A percentile compares a stretch with the other conserved stretches of the same genome.
Conservation (phyloP, 2,797 vertebrate species). For the Microctenopoma lineatum region DNA sequence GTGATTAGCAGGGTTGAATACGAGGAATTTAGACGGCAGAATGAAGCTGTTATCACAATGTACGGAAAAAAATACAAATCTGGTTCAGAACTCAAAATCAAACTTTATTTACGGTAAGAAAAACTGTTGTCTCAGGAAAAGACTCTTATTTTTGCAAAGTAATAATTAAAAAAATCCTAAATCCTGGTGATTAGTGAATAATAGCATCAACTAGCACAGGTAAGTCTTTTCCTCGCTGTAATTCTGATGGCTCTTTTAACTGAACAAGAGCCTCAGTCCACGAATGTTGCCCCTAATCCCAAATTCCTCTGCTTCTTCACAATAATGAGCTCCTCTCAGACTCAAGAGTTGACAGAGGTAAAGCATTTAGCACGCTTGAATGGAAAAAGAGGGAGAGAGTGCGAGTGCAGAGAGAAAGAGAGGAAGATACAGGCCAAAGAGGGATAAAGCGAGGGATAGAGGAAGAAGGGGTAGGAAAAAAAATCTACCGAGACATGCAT, state of each 20-base stretch:
- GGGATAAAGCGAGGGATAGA: slow-evolving; percentile 54
- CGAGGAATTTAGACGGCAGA: neutral
- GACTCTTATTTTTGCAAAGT: slow-evolving; percentile 1
- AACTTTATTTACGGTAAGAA: neutral
- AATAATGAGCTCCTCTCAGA: slow-evolving; percentile 77
- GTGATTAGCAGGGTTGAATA: slow-evolving; percentile 8
- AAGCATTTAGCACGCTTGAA: slow-evolving; percentile 75
- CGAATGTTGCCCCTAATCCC: slow-evolving; percentile 77
- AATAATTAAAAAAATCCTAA: slow-evolving; percentile 16
- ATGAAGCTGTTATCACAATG: neutral
- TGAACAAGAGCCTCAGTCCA: slow-evolving; percentile 69
- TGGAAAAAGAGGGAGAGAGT: slow-evolving; percentile 55
- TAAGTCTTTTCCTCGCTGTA: slow-evolving; percentile 31
- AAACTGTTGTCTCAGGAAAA: neutral
- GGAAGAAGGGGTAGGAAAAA: slow-evolving; percentile 30
- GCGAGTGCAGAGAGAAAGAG: slow-evolving; percentile 49
- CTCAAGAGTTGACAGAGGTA: slow-evolving; percentile 75
- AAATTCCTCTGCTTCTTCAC: slow-evolving; percentile 72
- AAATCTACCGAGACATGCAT: slow-evolving; percentile 67
- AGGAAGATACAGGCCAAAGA: slow-evolving; percentile 60
- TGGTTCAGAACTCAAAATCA: neutral
- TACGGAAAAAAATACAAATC: too few relatives aligned
- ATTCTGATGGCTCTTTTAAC: slow-evolving; percentile 72
- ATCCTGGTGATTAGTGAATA: slow-evolving; percentile 22
- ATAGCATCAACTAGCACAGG: slow-evolving; percentile 31